Base-by-base conservation (phyloP, 30 jellyfish, hydroid and myxozoan genomes). In the Chrysaora quinquecirrha region DNA sequence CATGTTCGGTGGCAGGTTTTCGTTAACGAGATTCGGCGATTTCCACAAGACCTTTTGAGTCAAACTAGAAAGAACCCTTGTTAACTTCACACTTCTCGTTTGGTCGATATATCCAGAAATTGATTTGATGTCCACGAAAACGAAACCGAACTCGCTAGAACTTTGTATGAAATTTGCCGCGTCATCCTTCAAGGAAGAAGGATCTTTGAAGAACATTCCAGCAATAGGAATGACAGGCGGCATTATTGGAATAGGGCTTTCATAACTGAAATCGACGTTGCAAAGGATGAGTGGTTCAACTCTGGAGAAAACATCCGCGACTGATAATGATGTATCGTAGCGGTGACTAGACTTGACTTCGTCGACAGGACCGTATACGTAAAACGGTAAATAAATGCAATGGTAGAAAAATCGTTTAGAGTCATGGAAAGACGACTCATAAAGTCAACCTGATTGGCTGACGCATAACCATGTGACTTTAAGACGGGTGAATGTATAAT, bases 221-320 rank as follows among this genome's bases (percentile, higher is more conserved):
- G 86, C 61, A 27, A 85, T 49, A n/a, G 79, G 95, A 18, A 85
- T 67, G 21, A 76, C 86, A 32, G 23, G 34, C 23, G 95, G 95
- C 89, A 75, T 30, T 9, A 74, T 16, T 19, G 95, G 86, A 34
- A 75, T 64, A 18, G 95, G 89, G 31, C 23, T 43, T 58, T 85
- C 95, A 48, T 62, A 34, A 35, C 28, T 19, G 63, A 48, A 75
- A 52, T 85, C 95, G 22, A 73, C 38, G 32, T 85, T 85, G 14
- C 31, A 27, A 4, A 85, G n/a, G 23, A 85, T 33, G 38, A 85
- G 78, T 63, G 95, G 95, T 32, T 65, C 75, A 12, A 19, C 27
- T 56, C 95, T 64, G 24, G 64, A 29, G 78, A 32, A 48, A 20
- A 85, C 64, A 35, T 33, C 89, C 3, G 84, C 54, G 33, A 85